Evolutionary conservation across 1,140 invertebrate species (phyloP).

Genomic region (Pseudomyrmex concolor): DNA sequence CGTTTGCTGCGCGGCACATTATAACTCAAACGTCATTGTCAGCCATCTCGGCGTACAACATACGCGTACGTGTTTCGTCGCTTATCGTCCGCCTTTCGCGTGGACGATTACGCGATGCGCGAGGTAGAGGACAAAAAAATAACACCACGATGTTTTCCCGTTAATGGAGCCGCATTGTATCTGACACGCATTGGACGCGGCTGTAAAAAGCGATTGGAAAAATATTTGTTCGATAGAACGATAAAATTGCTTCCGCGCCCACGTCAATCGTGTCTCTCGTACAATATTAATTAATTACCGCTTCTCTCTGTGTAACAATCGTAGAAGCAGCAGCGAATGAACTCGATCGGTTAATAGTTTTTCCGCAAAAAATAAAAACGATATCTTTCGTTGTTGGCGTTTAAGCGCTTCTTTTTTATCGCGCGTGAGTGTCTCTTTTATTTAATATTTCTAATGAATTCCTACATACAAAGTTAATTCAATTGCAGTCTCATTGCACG

Average conservation of each 20-base stretch:
- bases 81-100: conserved; percentile 18
- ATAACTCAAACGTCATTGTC: conserved; percentile 37
- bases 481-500: background rate
- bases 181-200: background rate
- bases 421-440: background rate
- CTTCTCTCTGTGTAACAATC: conserved; percentile 4
- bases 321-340: background rate
- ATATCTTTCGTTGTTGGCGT: background rate
- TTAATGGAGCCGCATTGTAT: conserved; percentile 27
- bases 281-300: conserved; percentile 55
- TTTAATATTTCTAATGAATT: background rate
- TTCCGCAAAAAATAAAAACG: background rate
- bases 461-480: background rate
- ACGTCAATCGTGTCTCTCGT: background rate
- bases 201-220: conserved; percentile 35
- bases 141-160: background rate
- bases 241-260: background rate
- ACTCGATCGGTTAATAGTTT: background rate
- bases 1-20: conserved; percentile 26
- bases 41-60: background rate
- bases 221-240: conserved; percentile 50
- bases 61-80: conserved; percentile 37
- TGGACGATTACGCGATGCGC: conserved; percentile 9
- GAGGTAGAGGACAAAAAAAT: background rate
- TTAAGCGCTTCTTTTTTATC: background rate